These are phyloP conservation scores for Luperina testacea DNA, from an alignment of 2,888 invertebrate genomes.

Conservation along the genomic window DNA sequence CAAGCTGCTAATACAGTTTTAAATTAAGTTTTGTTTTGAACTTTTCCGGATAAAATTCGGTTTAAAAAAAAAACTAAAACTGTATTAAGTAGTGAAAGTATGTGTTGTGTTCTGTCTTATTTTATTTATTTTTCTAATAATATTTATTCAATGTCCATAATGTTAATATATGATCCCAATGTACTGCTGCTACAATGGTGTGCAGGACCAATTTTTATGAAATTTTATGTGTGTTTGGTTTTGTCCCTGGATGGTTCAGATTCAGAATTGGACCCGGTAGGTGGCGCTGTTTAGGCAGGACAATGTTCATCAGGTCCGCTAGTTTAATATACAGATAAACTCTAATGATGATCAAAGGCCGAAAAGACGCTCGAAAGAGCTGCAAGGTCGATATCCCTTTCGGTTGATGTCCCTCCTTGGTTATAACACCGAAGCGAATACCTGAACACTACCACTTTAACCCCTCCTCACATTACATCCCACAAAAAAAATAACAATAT, in stretches of 20 bases:
- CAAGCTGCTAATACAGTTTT: too few species aligned
- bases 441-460: conserved; percentile 64
- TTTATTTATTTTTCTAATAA: too few species aligned
- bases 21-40: too few species aligned
- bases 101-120: too few species aligned
- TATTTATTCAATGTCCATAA: too few species aligned
- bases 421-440: conserved; percentile 85
- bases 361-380: conserved; percentile 73
- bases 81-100: too few species aligned
- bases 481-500: background rate
- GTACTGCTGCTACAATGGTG: too few species aligned
- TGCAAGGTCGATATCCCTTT: conserved; percentile 81
- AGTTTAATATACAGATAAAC: background rate
- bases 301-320: background rate
- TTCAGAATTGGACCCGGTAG: background rate
- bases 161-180: too few species aligned
- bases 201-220: background rate
- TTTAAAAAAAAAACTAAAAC: too few species aligned
- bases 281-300: background rate
- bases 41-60: too few species aligned
- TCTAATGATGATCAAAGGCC: conserved; percentile 80
- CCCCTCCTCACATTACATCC: background rate
- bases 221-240: background rate
- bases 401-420: conserved; percentile 85
- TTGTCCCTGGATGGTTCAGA: background rate